These are phyloP conservation scores for Craniophora ligustri DNA, from an alignment of 2,888 invertebrate genomes.

Conservation along the genomic window DNA sequence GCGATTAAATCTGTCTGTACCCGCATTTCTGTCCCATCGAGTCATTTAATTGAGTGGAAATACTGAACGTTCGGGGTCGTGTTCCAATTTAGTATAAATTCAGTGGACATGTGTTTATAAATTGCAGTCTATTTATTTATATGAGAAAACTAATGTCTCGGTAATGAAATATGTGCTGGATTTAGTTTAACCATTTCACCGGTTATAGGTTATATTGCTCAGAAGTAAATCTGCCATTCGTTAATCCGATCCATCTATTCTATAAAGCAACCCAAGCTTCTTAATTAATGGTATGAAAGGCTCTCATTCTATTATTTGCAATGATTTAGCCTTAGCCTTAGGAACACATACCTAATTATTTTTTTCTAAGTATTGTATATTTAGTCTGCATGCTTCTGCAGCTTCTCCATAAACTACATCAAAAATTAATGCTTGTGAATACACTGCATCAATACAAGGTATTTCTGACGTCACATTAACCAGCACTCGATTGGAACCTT, in stretches of 20 bases:
- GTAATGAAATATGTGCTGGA: constrained; percentile 28
- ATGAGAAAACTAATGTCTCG: constrained; percentile 39
- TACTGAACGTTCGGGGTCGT: constrained; percentile 65
- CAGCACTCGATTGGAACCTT: too few species aligned
- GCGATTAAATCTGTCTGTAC: constrained; percentile 78
- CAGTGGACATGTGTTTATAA: constrained; percentile 61
- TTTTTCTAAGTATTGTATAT: too few species aligned
- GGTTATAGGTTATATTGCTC: background rate
- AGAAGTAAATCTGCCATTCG: background rate
- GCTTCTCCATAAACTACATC: too few species aligned
- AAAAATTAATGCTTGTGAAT: too few species aligned
- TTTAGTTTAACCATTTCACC: background rate
- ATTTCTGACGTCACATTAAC: too few species aligned
- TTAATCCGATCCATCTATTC: background rate
- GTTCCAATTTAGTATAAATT: constrained; percentile 67
- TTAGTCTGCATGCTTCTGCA: too few species aligned
- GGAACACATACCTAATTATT: too few species aligned
- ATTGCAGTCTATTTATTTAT: constrained; percentile 49
- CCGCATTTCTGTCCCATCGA: constrained; percentile 78
- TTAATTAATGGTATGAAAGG: background rate
- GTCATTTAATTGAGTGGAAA: constrained; percentile 81
- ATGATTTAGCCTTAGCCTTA: too few species aligned
- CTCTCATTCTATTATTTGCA: too few species aligned
- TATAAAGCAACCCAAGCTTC: background rate
- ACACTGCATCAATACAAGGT: too few species aligned